Conservation (phyloP, 1,140 invertebrate genomes). For the Nomia melanderi region DNA sequence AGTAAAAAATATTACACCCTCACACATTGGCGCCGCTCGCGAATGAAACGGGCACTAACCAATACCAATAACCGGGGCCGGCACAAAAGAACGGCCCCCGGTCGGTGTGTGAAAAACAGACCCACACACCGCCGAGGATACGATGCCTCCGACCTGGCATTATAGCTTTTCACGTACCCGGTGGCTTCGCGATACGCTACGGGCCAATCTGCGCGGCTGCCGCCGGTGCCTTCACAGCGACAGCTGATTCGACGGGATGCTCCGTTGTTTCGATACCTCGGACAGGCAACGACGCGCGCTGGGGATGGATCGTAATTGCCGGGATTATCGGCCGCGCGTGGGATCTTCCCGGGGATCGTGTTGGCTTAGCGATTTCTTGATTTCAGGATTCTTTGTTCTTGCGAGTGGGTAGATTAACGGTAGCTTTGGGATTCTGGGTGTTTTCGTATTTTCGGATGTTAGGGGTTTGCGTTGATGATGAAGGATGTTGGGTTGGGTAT, state of each 20-base stretch:
- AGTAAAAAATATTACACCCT: conserved; percentile 80
- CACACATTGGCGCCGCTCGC: conserved; percentile 73
- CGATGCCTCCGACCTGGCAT: conserved; percentile 66
- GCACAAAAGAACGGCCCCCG: conserved; percentile 73
- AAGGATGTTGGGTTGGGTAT: too few relatives aligned
- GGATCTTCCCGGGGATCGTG: too few relatives aligned
- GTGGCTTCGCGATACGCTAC: conserved; percentile 56
- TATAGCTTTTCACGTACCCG: conserved; percentile 70
- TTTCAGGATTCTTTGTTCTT: too few relatives aligned
- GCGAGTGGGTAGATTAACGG: too few relatives aligned
- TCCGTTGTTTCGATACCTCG: background rate
- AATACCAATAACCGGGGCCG: conserved; percentile 74
- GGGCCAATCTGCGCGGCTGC: conserved; percentile 5
- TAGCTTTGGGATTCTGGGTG: too few relatives aligned
- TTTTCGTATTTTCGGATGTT: too few relatives aligned
- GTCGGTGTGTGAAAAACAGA: conserved; percentile 74
- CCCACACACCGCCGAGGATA: conserved; percentile 54
- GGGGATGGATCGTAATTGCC: background rate
- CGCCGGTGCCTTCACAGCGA: background rate
- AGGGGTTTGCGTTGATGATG: too few relatives aligned
- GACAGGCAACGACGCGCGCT: background rate
- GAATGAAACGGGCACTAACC: conserved; percentile 77
- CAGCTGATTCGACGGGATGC: background rate
- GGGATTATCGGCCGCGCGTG: background rate
- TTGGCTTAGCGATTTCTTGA: too few relatives aligned